Evolutionary conservation across 2,888 invertebrate species (phyloP).

Genomic region (Mythimna ferrago): DNA sequence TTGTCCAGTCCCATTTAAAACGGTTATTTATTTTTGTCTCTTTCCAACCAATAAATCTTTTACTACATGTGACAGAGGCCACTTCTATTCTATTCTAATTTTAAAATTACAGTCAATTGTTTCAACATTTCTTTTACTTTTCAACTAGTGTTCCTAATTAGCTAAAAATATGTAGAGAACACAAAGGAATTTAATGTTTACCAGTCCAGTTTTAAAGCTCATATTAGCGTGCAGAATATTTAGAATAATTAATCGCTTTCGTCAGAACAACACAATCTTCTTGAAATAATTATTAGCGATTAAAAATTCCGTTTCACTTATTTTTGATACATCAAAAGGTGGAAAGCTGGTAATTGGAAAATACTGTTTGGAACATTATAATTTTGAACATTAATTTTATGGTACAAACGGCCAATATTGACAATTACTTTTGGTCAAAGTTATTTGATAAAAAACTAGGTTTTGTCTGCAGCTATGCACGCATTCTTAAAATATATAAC

Average conservation of each 20-base stretch:
- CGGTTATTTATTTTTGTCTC: constrained; percentile 29
- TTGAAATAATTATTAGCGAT: constrained; percentile 59
- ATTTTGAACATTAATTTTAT: neutral
- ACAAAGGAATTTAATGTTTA: constrained; percentile 28
- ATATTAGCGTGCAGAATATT: neutral
- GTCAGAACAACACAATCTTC: constrained; percentile 41
- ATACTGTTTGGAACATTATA: constrained; percentile 4
- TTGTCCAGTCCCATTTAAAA: neutral
- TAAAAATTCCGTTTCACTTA: constrained; percentile 47
- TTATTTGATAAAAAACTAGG: too few species aligned
- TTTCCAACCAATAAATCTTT: constrained; percentile 29
- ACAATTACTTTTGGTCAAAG: too few species aligned
- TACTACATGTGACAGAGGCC: constrained; percentile 7
- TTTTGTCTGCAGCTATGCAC: too few species aligned
- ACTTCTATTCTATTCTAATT: constrained; percentile 40
- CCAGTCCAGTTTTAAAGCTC: neutral
- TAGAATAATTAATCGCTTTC: constrained; percentile 44
- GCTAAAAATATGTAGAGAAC: constrained; percentile 3
- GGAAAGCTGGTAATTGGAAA: constrained; percentile 14
- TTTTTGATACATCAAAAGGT: constrained; percentile 48
- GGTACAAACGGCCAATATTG: too few species aligned
- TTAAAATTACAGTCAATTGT: constrained; percentile 53
- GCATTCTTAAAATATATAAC: too few species aligned
- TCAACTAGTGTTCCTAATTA: constrained; percentile 56
- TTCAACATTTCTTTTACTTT: constrained; percentile 53